Percentiles rank a stretch among this genome's conserved stretches.
phyloP scores from a whole-genome alignment of 2,797 vertebrate species.

The Oryzias sinensis region DNA sequence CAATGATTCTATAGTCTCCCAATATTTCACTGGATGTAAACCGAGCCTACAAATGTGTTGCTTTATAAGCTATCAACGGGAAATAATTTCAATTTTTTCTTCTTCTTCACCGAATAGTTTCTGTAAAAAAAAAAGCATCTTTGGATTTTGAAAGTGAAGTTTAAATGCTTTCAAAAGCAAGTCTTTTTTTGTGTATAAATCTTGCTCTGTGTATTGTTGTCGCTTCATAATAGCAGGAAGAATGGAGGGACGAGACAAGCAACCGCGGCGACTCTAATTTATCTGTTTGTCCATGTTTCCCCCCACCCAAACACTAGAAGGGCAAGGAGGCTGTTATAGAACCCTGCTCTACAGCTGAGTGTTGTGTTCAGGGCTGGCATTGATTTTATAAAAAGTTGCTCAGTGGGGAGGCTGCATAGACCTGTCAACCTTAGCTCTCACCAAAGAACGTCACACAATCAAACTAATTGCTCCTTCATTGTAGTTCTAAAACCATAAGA shows the following conservation, averaged over 20 bases:
- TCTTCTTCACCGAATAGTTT: slow-evolving; percentile 22
- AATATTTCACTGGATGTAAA: neutral
- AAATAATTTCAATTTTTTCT: slow-evolving; percentile 47
- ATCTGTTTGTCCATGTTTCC: slow-evolving; percentile 76
- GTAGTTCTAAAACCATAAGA: slow-evolving; percentile 40
- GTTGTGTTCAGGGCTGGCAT: slow-evolving; percentile 76
- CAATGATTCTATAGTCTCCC: too few relatives aligned
- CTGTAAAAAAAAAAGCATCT: slow-evolving; percentile 52
- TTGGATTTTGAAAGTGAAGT: slow-evolving; percentile 53
- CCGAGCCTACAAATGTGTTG: slow-evolving; percentile 35
- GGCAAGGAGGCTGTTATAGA: slow-evolving; percentile 61
- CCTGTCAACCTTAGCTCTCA: slow-evolving; percentile 67
- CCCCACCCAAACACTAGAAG: slow-evolving; percentile 43
- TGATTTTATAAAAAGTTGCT: slow-evolving; percentile 81
- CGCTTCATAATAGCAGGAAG: slow-evolving; percentile 46
- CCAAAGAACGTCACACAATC: slow-evolving; percentile 51
- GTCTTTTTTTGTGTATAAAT: slow-evolving; percentile 3
- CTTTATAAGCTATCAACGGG: slow-evolving; percentile 35
- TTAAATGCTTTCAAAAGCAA: slow-evolving; percentile 54
- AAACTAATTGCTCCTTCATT: slow-evolving; percentile 65
- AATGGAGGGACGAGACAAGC: slow-evolving; percentile 44
- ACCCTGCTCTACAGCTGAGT: slow-evolving; percentile 54
- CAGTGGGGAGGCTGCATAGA: slow-evolving; percentile 69
- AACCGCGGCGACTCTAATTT: slow-evolving; percentile 65
- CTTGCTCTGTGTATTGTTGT: slow-evolving; percentile 28